Base-by-base conservation (phyloP, 1,140 invertebrate species). In the Nasonia vitripennis region DNA sequence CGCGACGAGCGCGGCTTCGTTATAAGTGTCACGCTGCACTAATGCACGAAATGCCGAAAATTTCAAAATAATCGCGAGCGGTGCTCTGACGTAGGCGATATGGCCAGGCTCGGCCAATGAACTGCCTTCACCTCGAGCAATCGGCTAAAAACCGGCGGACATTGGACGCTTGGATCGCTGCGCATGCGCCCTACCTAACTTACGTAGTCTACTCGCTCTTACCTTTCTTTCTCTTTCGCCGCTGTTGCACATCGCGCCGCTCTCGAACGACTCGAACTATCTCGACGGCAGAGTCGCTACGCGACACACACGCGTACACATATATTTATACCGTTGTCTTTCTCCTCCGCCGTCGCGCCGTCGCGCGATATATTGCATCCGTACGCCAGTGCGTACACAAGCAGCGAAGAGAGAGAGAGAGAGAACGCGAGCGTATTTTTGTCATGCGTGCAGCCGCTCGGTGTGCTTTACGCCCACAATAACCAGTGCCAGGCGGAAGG, bases 281-380 rank as follows among this genome's bases (percentile, higher is more conserved):
- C 73, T 83, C 81, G 81, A 62, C 31, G 51, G n/a, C 27, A n/a
- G 51, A 83, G 81, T 83, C 74, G 81, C 81, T 68, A 48, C 14
- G 73, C 81, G 73, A 77, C 34, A 55, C 81, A 71, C 73, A 45
- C 70, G 70, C 27, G 23, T 37, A 82, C 73, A 68, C 41, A 67
- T 79, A 17, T 45, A 45, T 45, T 45, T 45, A 82, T 83, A 83
- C 81, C 81, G 81, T 83, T 83, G 77, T 77, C n/a, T 74, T 71
- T 71, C 34, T 23, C 34, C n/a, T 55, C 51, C 51, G n/a, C n/a
- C n/a, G n/a, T n/a, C n/a, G n/a, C 27, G 34, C 31, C 34, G 37
- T 23, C 37, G 27, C 37, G 68, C 67, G 51, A 55, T 55, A 55
- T 20, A 62, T 62, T 62, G 55, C 55, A 7, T 62, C 20, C 20